These are phyloP conservation scores for Gortyna flavago DNA, from an alignment of 2,888 invertebrate species.

Conservation along the genomic window DNA sequence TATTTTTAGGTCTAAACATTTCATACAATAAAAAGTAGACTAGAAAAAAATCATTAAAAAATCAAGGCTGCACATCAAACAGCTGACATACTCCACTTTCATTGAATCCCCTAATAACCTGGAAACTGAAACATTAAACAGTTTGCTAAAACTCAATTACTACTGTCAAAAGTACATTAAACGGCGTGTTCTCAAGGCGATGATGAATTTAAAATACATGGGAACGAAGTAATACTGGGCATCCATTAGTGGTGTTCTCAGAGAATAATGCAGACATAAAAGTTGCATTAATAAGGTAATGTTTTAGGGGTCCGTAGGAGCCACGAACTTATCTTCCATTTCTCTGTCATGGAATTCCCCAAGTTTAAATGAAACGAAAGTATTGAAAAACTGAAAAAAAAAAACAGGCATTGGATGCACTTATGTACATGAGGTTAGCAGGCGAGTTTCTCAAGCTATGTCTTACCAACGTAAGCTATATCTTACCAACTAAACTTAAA, in stretches of 20 bases:
- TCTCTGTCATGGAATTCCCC: background rate
- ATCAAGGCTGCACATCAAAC: conserved; percentile 12
- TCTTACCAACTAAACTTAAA: background rate
- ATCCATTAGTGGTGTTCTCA: conserved; percentile 59
- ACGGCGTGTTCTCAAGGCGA: conserved; percentile 45
- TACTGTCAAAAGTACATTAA: conserved; percentile 49
- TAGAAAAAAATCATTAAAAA: background rate
- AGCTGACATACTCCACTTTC: conserved; percentile 52
- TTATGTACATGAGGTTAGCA: rapidly evolving
- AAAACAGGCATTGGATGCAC: background rate
- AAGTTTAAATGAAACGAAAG: rapidly evolving
- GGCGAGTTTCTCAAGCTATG: background rate
- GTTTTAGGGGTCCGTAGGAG: conserved; percentile 35
- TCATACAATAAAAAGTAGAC: background rate
- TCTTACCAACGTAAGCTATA: background rate
- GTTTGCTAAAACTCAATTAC: conserved; percentile 53
- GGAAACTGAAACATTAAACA: conserved; percentile 47
- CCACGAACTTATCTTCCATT: no score
- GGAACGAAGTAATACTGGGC: conserved; percentile 47
- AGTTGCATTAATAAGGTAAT: conserved; percentile 58
- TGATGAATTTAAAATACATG: conserved; percentile 58
- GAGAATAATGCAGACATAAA: conserved; percentile 61
- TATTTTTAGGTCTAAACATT: background rate
- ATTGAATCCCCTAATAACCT: conserved; percentile 42
- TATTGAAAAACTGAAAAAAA: background rate